Percentiles rank a stretch among this genome's conserved stretches.
Conservation (phyloP, 2,888 invertebrate genomes). For the Hanleya hanleyi region DNA sequence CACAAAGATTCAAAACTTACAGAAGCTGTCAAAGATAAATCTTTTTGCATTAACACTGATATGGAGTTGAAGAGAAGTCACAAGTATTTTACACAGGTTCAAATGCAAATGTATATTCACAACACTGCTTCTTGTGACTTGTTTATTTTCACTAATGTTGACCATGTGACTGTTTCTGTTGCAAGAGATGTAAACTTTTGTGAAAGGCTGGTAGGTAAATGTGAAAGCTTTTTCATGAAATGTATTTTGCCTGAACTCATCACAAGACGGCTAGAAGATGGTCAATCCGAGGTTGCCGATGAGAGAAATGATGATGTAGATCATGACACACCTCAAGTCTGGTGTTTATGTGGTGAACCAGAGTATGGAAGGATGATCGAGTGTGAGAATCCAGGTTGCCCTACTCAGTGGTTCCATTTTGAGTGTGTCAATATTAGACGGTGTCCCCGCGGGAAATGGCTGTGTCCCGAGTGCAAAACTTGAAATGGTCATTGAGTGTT, state of each 20-base stretch:
- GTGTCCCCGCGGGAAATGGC: slow-evolving; percentile 12
- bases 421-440: slow-evolving; percentile 25
- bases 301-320: neutral
- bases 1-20: neutral
- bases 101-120: too few relatives aligned
- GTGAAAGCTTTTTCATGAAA: neutral
- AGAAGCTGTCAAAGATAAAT: too few relatives aligned
- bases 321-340: neutral
- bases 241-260: neutral
- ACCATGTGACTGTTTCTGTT: neutral
- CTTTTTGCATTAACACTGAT: too few relatives aligned
- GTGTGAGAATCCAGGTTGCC: slow-evolving; percentile 28
- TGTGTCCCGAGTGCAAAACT: slow-evolving; percentile 12
- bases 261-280: neutral
- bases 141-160: neutral
- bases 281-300: neutral
- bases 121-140: too few relatives aligned
- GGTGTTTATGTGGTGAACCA: slow-evolving; percentile 30
- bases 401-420: slow-evolving; percentile 34
- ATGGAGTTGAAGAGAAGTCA: slow-evolving; percentile 11
- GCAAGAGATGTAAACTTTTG: neutral
- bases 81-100: slow-evolving; percentile 23
- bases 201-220: neutral
- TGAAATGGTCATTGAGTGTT: too few relatives aligned
- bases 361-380: slow-evolving; percentile 33